Percentiles rank a stretch among this genome's conserved stretches.
Conservation (phyloP, 2,797 vertebrate genomes). For the Onychomys arenicola region DNA sequence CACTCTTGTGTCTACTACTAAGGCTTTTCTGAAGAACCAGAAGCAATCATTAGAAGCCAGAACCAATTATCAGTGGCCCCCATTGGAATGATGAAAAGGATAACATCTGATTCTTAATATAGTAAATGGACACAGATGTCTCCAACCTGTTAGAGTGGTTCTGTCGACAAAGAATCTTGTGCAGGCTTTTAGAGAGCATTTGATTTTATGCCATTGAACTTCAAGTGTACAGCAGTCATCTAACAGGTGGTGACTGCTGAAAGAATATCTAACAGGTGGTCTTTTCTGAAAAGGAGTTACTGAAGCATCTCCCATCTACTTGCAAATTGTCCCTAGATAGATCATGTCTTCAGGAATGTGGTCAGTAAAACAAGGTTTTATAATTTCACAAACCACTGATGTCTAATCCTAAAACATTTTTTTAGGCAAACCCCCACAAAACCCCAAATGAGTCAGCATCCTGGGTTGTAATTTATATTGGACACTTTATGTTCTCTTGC, state of each 20-base stretch:
- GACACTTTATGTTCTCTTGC: not conserved
- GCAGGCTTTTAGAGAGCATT: not conserved
- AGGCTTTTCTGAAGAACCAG: not conserved
- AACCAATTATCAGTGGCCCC: not conserved
- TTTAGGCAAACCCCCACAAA: not conserved
- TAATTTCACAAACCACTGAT: not conserved
- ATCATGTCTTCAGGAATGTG: not conserved
- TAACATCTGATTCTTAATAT: not conserved
- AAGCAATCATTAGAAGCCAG: not conserved
- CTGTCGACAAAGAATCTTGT: not conserved
- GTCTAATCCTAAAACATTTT: not conserved
- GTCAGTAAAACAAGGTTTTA: not conserved
- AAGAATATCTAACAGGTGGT: no score
- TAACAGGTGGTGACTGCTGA: not conserved
- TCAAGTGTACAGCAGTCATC: not conserved
- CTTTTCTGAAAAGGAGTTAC: not conserved
- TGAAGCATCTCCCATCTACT: not conserved
- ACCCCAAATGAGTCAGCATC: not conserved
- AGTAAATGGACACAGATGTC: not conserved
- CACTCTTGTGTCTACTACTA: not conserved
- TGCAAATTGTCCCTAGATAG: not conserved
- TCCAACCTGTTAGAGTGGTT: not conserved
- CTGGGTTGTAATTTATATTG: not conserved
- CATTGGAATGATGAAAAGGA: not conserved
- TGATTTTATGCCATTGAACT: conserved; percentile 32